These are phyloP conservation scores for Australoheros facetus DNA, from an alignment of 2,797 vertebrate species.

Conservation along the genomic window DNA sequence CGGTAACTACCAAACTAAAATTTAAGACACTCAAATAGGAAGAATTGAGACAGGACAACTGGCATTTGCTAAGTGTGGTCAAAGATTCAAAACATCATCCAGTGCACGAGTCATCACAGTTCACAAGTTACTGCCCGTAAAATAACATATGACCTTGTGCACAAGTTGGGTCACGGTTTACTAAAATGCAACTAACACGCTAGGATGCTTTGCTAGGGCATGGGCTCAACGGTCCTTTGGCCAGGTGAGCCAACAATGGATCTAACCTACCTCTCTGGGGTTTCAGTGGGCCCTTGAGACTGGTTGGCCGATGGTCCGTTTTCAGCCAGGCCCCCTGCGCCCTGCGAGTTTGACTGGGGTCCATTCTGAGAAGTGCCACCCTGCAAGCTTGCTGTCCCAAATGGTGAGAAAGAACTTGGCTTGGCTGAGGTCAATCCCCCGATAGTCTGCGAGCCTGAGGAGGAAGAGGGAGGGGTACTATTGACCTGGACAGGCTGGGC, in stretches of 20 bases:
- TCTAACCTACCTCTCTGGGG: constrained; percentile 89
- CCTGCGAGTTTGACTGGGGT: constrained; percentile 84
- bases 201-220: background rate
- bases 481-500: constrained; percentile 82
- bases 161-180: too few relatives aligned
- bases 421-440: constrained; percentile 86
- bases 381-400: constrained; percentile 81
- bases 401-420: constrained; percentile 88
- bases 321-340: constrained; percentile 80
- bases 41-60: background rate
- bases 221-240: background rate
- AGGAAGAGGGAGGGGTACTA: constrained; percentile 82
- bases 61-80: background rate
- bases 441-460: constrained; percentile 76
- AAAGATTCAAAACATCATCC: background rate
- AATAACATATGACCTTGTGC: too few relatives aligned
- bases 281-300: constrained; percentile 81
- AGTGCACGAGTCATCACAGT: background rate
- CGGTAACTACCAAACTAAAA: background rate
- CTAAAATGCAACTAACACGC: too few relatives aligned
- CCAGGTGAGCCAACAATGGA: background rate
- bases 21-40: background rate
- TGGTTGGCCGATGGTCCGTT: constrained; percentile 77
- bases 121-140: too few relatives aligned
- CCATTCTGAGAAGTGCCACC: constrained; percentile 81